Evolutionary conservation across 2,797 vertebrate genomes (phyloP).

Genomic region (Lacerta bilineata): DNA sequence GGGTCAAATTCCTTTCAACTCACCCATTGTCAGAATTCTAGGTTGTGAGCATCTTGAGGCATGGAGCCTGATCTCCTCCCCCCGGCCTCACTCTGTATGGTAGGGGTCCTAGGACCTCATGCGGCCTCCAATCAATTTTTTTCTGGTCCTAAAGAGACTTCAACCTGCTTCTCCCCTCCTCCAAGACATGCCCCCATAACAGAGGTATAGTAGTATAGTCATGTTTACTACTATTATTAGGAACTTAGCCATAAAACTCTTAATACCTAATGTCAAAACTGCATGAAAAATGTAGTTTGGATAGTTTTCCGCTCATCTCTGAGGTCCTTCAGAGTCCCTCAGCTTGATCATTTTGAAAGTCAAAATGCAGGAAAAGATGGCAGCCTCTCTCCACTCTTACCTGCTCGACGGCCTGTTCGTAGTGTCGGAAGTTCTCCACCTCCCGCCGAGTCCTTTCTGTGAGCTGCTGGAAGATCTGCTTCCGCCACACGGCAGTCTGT

Average conservation of each 20-base stretch:
- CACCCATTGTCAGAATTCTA: no score
- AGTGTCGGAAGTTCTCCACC: conserved; percentile 94
- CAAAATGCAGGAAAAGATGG: fast-evolving
- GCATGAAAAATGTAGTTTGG: background rate
- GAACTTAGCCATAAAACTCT: conserved; percentile 2
- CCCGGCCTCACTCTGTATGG: no score
- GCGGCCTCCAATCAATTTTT: no score
- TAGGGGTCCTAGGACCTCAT: no score
- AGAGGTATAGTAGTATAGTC: no score
- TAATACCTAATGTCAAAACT: background rate
- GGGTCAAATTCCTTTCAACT: no score
- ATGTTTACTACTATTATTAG: background rate
- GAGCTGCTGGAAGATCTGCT: conserved; percentile 96
- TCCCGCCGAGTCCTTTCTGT: conserved; percentile 92
- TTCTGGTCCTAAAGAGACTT: no score
- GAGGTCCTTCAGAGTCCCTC: background rate
- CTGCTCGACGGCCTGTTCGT: conserved; percentile 96
- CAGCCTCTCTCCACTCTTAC: conserved; percentile 71
- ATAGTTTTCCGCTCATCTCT: background rate
- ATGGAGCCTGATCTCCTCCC: no score
- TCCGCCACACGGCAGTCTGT: conserved; percentile 92
- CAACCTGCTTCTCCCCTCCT: no score
- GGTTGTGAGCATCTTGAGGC: no score
- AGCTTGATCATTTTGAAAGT: background rate
- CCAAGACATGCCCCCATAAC: no score